A percentile compares a stretch with the other conserved stretches of the same genome.
phyloP scores from a whole-genome alignment of 23 tunicate genomes.

The Trididemnum clinides region DNA sequence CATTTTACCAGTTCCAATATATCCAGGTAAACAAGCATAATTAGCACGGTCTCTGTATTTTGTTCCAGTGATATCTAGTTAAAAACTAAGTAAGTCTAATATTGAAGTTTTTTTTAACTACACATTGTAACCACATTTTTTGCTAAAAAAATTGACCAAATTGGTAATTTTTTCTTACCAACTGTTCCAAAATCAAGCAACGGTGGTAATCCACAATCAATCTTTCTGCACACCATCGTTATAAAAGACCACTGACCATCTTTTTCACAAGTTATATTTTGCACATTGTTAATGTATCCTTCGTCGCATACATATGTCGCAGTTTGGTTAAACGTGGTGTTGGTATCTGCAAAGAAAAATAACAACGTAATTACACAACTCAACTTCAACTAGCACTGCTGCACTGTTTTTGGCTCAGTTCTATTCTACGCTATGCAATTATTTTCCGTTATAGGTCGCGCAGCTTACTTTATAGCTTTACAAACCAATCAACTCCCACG shows the following conservation, averaged over 20 bases:
- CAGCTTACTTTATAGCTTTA: too few species aligned
- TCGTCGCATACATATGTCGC: conserved; percentile 48
- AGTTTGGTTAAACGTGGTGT: conserved; percentile 5
- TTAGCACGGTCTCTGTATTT: conserved; percentile 40
- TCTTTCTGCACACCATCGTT: conserved; percentile 42
- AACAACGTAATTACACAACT: too few species aligned
- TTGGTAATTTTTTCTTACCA: conserved; percentile 25
- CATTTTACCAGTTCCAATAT: conserved; percentile 16
- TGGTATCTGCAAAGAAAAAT: conserved; percentile 3
- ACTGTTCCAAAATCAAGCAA: conserved; percentile 37
- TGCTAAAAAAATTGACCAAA: not conserved
- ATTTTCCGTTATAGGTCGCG: too few species aligned
- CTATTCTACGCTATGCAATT: too few species aligned
- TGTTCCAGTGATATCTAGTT: conserved; percentile 37
- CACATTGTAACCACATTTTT: not conserved
- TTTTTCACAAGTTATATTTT: conserved; percentile 34
- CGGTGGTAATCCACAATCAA: conserved; percentile 70
- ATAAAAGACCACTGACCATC: conserved; percentile 53
- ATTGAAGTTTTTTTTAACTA: not conserved
- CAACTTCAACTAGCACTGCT: too few species aligned
- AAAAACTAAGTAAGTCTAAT: not conserved
- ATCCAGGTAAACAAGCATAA: conserved; percentile 61
- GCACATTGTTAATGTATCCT: conserved; percentile 31
- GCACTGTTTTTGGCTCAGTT: too few species aligned
- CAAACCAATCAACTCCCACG: too few species aligned